A percentile compares a stretch with the other conserved stretches of the same genome.
phyloP scores from a whole-genome alignment of 2,113 vertebrate genomes.

The Mustelus asterias region DNA sequence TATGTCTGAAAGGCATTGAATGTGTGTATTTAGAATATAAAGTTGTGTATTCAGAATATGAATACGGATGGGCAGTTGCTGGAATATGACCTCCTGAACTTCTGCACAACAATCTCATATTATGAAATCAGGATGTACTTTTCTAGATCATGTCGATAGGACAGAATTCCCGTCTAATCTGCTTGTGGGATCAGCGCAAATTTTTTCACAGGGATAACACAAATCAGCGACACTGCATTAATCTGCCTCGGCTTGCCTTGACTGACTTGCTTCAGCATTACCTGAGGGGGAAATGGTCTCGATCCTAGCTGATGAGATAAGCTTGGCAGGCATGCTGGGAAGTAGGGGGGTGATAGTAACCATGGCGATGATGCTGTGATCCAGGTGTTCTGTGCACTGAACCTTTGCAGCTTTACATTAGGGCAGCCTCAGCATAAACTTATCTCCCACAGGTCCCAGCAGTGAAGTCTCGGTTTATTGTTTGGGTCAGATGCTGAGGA shows the following conservation, averaged over 20 bases:
- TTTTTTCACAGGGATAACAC: constrained; percentile 28
- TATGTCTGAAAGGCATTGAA: background rate
- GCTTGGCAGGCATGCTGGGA: constrained; percentile 47
- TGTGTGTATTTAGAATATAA: background rate
- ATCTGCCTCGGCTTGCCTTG: background rate
- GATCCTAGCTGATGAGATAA: constrained; percentile 54
- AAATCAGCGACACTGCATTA: constrained; percentile 23
- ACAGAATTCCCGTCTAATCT: constrained; percentile 35
- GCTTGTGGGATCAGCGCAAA: constrained; percentile 10
- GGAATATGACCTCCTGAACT: background rate
- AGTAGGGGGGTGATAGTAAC: constrained; percentile 49
- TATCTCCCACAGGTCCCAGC: constrained; percentile 3
- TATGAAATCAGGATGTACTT: constrained; percentile 28
- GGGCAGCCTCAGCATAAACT: constrained; percentile 38
- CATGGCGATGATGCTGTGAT: constrained; percentile 56
- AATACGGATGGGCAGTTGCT: constrained; percentile 1
- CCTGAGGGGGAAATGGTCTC: constrained; percentile 41
- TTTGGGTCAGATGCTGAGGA: constrained; percentile 33
- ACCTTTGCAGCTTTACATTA: constrained; percentile 39
- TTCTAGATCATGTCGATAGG: background rate
- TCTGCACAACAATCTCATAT: background rate
- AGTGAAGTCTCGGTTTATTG: constrained; percentile 42
- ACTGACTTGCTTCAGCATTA: background rate
- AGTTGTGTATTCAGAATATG: background rate
- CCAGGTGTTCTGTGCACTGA: constrained; percentile 41